Conservation (phyloP, 2,888 invertebrate species). For the Mythimna vitellina region DNA sequence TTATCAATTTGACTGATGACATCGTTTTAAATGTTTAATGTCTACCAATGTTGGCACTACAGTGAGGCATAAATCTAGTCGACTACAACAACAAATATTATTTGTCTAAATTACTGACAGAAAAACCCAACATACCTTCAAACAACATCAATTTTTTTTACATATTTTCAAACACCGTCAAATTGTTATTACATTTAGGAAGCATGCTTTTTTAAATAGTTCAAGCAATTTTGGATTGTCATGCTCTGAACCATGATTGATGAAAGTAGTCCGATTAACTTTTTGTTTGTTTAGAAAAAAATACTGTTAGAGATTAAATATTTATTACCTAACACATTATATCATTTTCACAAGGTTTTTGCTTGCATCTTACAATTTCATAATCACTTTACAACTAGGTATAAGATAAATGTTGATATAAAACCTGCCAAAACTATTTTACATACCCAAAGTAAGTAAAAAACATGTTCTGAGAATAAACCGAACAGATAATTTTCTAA, state of each 20-base stretch:
- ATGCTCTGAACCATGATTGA: constrained; percentile 30
- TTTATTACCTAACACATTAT: constrained; percentile 4
- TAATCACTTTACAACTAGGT: background rate
- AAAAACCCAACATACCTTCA: background rate
- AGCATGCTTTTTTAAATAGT: constrained; percentile 16
- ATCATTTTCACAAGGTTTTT: constrained; percentile 2
- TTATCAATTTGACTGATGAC: constrained; percentile 28
- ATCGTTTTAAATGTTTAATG: constrained; percentile 37
- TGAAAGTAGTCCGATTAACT: constrained; percentile 45
- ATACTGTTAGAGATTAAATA: background rate
- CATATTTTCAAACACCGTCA: background rate
- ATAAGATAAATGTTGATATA: background rate
- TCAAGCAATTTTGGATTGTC: constrained; percentile 31
- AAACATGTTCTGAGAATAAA: constrained; percentile 2
- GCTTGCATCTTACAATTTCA: background rate
- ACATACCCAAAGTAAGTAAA: background rate
- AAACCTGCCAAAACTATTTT: background rate
- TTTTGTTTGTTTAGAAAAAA: constrained; percentile 46
- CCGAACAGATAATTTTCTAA: background rate
- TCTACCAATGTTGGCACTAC: constrained; percentile 21
- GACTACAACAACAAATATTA: background rate
- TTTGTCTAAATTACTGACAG: background rate
- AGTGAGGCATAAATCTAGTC: constrained; percentile 15
- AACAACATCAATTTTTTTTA: background rate
- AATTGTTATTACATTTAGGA: constrained; percentile 1